Base-by-base conservation (phyloP, 2,797 vertebrate genomes). In the Huso huso region DNA sequence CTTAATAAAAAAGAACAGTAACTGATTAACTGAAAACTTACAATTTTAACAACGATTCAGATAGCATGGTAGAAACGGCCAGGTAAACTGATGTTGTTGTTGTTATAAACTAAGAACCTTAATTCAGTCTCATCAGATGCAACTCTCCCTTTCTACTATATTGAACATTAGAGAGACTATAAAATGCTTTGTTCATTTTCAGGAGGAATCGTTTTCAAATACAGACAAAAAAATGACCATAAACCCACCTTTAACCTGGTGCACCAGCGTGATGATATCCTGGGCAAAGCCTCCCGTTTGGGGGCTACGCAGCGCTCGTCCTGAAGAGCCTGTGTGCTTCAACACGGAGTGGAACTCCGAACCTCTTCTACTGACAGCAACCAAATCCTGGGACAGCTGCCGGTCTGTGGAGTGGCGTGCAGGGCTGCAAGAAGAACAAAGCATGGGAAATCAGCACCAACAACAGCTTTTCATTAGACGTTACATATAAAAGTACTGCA, bases 201-300 rank as follows among this genome's bases (percentile, higher is more conserved):
- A 13, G n/a, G 50, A 61, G 9, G 12, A 49, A 10, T 49, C 7
- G 77, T 70, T 63, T 11, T 11, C 55, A n/a, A n/a, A 7, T 58
- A 13, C 12, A 4, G 37, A 37, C 37, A 37, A 37, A 37, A 37
- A 37, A 37, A 37, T 7, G 10, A n/a, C n/a, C n/a, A n/a, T n/a
- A n/a, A 58, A 86, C 81, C 70, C 78, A 98, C 96, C 96, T 97
- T 95, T 97, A 76, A 97, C 90, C 52, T 93, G 91, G 84, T 99
- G 95, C 73, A 98, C 95, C 77, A 97, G 87, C 9, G 91, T 90
- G 83, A 98, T 95, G 82, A 99, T 96, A 78, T 99, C 94, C 83
- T 97, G 91, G 76, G 95, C 91, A 77, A 97, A 99, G 10, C 93
- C 93, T 75, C 88, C 90, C 9, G 87, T 87, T 77, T 90, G 86